Percentiles rank a stretch among this genome's conserved stretches.
phyloP scores from a whole-genome alignment of 2,888 invertebrate genomes.

The Ophioninae sp. region DNA sequence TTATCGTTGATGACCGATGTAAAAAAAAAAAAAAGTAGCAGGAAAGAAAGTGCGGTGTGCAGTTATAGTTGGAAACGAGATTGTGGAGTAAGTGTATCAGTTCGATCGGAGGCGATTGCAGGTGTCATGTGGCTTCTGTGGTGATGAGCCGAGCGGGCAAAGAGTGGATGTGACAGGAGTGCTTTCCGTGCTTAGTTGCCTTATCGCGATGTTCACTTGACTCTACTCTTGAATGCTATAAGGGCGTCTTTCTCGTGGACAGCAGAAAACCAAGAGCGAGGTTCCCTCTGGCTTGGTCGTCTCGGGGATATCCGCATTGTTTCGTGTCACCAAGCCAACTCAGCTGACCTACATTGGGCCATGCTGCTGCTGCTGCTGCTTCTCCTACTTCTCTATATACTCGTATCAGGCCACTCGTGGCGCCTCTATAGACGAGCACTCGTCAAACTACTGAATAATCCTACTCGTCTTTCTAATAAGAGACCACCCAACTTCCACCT shows the following conservation, averaged over 20 bases:
- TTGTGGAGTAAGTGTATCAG: background rate
- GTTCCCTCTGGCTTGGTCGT: constrained; percentile 44
- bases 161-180: constrained; percentile 38
- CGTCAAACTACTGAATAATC: constrained; percentile 48
- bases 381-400: constrained; percentile 61
- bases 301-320: constrained; percentile 75
- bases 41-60: background rate
- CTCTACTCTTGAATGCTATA: constrained; percentile 3
- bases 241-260: constrained; percentile 39
- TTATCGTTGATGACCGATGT: background rate
- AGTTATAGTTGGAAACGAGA: background rate
- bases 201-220: constrained; percentile 50
- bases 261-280: constrained; percentile 49
- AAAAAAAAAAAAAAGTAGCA: background rate
- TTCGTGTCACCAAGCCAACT: constrained; percentile 74
- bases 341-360: constrained; percentile 74
- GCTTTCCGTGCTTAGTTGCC: constrained; percentile 36
- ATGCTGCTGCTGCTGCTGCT: constrained; percentile 39
- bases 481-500: constrained; percentile 38
- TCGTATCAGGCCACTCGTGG: constrained; percentile 69
- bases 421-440: constrained; percentile 68
- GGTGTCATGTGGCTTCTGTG: constrained; percentile 51
- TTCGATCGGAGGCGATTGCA: constrained; percentile 25
- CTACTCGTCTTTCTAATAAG: constrained; percentile 39
- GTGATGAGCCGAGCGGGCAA: constrained; percentile 27